phyloP scores from a whole-genome alignment of 2,888 invertebrate species.

The Luffia ferchaultella region DNA sequence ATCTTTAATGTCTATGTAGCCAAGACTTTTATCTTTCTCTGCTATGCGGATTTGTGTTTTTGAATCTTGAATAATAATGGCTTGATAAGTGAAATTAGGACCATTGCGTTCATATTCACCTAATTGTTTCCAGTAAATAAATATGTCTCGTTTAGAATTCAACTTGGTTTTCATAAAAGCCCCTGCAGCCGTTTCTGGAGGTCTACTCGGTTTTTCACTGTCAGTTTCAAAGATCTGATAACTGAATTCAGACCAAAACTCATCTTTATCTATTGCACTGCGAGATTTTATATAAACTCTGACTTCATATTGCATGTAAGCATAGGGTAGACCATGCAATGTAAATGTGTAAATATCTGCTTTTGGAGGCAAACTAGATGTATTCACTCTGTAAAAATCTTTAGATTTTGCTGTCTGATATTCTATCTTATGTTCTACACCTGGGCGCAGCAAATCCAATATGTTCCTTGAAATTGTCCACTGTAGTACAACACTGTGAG shows the following conservation, averaged over 20 bases:
- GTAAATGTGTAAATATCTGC: slow-evolving; percentile 43
- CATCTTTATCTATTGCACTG: slow-evolving; percentile 47
- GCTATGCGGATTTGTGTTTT: slow-evolving; percentile 38
- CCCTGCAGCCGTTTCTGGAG: slow-evolving; percentile 77
- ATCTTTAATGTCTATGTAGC: slow-evolving; percentile 68
- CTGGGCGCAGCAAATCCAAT: slow-evolving; percentile 33
- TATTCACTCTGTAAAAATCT: slow-evolving; percentile 45
- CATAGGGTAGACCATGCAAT: slow-evolving; percentile 67
- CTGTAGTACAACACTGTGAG: slow-evolving; percentile 41
- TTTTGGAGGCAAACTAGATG: slow-evolving; percentile 31
- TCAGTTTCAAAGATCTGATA: slow-evolving; percentile 68
- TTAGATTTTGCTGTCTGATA: slow-evolving; percentile 52
- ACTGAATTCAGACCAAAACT: slow-evolving; percentile 77
- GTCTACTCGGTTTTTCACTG: slow-evolving; percentile 66
- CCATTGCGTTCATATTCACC: slow-evolving; percentile 76
- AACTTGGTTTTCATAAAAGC: slow-evolving; percentile 73
- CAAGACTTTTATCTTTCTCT: slow-evolving; percentile 62
- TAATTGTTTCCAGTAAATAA: slow-evolving; percentile 83
- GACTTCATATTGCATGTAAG: slow-evolving; percentile 75
- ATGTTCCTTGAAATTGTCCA: slow-evolving; percentile 46
- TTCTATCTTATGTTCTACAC: slow-evolving; percentile 47
- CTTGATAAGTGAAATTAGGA: slow-evolving; percentile 74
- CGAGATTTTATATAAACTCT: slow-evolving; percentile 72
- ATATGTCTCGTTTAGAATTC: slow-evolving; percentile 61
- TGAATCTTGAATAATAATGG: slow-evolving; percentile 42